Evolutionary conservation across 2,797 vertebrate species (phyloP).

Genomic region (Paguma larvata): DNA sequence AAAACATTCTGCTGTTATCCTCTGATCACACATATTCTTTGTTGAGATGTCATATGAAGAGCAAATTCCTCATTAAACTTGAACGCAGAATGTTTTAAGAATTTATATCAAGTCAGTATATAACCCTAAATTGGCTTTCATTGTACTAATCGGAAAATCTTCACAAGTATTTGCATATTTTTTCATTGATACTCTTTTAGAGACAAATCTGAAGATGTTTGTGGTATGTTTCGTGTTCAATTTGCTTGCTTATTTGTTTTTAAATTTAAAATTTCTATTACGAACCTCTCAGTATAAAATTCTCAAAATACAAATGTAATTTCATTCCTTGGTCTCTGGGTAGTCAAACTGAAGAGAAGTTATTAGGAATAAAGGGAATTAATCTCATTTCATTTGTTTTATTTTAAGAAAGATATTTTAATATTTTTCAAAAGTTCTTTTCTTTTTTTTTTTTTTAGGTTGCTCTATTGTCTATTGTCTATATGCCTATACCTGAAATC

Average conservation of each 20-base stretch:
- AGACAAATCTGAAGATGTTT: background rate
- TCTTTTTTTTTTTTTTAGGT: background rate
- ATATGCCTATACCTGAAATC: background rate
- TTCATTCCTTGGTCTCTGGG: background rate
- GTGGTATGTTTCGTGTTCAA: background rate
- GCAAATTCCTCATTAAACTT: background rate
- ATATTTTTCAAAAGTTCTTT: background rate
- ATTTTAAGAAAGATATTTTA: background rate
- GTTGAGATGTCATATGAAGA: background rate
- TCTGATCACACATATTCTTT: background rate
- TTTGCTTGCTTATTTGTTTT: background rate
- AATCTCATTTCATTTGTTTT: background rate
- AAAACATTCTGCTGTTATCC: background rate
- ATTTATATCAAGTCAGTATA: background rate
- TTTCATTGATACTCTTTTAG: background rate
- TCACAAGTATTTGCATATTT: background rate
- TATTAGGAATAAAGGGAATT: background rate
- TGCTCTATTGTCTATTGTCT: background rate
- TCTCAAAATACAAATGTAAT: background rate
- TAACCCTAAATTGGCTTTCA: background rate
- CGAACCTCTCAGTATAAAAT: background rate
- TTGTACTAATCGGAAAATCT: background rate
- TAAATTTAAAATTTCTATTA: background rate
- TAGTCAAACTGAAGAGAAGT: background rate
- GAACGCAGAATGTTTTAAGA: background rate